Evolutionary conservation across 2,797 vertebrate species (phyloP).

Genomic region (Balearica regulorum): DNA sequence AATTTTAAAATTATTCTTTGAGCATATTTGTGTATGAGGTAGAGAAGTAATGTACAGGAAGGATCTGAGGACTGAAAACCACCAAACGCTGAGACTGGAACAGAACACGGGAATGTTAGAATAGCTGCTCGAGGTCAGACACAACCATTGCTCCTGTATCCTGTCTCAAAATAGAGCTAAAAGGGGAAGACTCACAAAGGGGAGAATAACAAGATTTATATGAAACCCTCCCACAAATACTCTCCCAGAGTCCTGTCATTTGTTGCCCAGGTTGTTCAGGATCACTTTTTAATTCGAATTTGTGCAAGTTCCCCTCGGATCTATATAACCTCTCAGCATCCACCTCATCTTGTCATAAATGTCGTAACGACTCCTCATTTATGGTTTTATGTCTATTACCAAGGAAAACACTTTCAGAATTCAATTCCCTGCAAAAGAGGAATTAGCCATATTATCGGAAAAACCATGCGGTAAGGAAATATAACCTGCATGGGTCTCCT

Average conservation of each 20-base stretch:
- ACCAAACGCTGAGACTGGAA: neutral
- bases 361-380: neutral
- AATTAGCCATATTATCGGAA: neutral
- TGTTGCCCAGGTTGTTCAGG: neutral
- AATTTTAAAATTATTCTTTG: neutral
- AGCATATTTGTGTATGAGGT: neutral
- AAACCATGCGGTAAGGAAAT: neutral
- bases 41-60: neutral
- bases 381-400: neutral
- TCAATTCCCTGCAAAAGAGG: neutral
- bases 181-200: neutral
- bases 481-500: neutral
- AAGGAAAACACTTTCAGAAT: neutral
- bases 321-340: neutral
- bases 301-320: neutral
- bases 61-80: neutral
- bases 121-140: neutral
- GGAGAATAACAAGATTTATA: neutral
- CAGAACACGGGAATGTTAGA: neutral
- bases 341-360: neutral
- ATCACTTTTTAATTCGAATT: neutral
- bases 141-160: neutral
- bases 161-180: neutral
- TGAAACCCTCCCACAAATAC: neutral
- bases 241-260: neutral